Percentiles rank a stretch among this genome's conserved stretches.
These are phyloP conservation scores for Prunella strophiata DNA, from an alignment of 2,797 vertebrate genomes.

Conservation along the genomic window DNA sequence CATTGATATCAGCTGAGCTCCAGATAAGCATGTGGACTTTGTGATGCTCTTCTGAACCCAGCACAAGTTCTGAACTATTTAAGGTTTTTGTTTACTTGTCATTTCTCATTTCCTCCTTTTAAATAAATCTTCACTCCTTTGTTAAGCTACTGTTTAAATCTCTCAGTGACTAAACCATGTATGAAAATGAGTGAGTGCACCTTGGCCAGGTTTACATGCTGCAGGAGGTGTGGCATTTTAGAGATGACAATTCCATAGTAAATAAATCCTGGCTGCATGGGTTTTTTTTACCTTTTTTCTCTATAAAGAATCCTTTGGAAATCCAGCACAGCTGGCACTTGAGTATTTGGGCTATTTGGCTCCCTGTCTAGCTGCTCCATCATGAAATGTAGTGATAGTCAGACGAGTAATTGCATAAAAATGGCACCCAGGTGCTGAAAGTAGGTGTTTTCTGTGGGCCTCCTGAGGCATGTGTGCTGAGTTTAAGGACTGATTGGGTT, in stretches of 20 bases:
- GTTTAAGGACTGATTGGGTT: background rate
- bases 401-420: background rate
- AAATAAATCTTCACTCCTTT: background rate
- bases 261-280: background rate
- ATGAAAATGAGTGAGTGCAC: background rate
- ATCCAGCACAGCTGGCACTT: background rate
- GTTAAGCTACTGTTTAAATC: background rate
- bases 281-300: background rate
- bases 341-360: background rate
- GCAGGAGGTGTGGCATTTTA: background rate
- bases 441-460: background rate
- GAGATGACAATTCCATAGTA: background rate
- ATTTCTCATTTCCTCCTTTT: background rate
- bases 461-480: background rate
- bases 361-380: background rate
- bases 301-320: background rate
- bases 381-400: background rate
- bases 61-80: background rate
- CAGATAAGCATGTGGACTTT: background rate
- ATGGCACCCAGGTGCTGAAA: background rate
- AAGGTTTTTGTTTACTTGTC: background rate
- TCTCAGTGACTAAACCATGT: background rate
- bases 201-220: background rate
- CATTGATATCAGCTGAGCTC: background rate
- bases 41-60: background rate